These are phyloP conservation scores for Gallinago solitaria DNA, from an alignment of 2,797 vertebrate species.

Conservation along the genomic window DNA sequence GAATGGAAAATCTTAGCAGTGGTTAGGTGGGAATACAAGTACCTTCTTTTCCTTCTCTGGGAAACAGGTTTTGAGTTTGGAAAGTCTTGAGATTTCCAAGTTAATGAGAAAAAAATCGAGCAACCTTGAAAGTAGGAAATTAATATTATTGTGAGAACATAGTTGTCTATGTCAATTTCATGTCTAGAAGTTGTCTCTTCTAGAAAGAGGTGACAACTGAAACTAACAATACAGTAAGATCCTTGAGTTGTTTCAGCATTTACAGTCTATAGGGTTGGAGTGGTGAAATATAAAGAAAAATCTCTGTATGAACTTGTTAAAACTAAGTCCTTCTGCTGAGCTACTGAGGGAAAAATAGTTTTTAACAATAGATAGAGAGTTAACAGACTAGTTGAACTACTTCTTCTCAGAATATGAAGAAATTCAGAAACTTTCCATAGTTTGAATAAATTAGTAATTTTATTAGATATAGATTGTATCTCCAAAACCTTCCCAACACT, in stretches of 20 bases:
- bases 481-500: background rate
- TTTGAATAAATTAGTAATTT: conserved; percentile 23
- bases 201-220: background rate
- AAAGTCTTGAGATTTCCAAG: background rate
- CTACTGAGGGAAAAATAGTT: background rate
- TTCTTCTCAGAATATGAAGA: background rate
- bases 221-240: background rate
- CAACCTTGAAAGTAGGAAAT: background rate
- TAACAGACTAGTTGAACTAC: background rate
- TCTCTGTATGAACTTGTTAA: background rate
- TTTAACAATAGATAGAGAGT: background rate
- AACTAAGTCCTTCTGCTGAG: background rate
- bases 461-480: conserved; percentile 4
- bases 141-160: background rate
- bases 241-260: background rate
- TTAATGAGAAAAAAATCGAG: background rate
- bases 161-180: background rate
- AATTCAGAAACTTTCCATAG: conserved; percentile 9
- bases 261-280: background rate
- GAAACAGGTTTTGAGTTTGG: background rate
- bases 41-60: background rate
- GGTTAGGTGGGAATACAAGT: background rate
- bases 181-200: background rate
- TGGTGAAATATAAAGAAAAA: background rate
- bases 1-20: background rate